phyloP scores from a whole-genome alignment of 2,113 vertebrate species.

The Anguilla japonica region DNA sequence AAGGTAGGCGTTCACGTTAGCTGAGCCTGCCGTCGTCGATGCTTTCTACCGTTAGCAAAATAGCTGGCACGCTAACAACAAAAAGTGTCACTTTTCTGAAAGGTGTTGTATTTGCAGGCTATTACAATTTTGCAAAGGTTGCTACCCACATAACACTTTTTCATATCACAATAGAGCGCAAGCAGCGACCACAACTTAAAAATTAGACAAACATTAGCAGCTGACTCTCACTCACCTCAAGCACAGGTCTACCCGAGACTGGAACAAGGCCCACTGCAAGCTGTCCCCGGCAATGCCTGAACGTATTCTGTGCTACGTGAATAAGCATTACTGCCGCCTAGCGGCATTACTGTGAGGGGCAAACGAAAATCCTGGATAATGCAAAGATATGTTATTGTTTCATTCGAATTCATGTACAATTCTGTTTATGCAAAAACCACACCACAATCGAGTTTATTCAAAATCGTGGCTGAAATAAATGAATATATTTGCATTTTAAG shows the following conservation, averaged over 20 bases:
- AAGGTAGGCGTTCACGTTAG: neutral
- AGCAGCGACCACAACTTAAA: neutral
- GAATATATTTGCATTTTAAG: no score
- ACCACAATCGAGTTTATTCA: no score
- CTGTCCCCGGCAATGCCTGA: slow-evolving; percentile 21
- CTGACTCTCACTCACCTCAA: neutral
- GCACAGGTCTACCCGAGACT: neutral
- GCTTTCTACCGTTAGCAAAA: neutral
- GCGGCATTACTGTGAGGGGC: neutral
- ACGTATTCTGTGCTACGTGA: no score
- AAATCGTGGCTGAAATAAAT: no score
- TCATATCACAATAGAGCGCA: neutral
- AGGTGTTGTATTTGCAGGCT: neutral
- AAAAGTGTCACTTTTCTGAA: neutral
- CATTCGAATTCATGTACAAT: no score
- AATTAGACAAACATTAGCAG: neutral
- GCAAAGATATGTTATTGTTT: no score
- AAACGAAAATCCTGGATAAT: no score
- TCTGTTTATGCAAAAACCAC: no score
- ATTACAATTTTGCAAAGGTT: neutral
- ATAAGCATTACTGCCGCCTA: neutral
- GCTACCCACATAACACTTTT: neutral
- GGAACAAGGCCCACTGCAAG: slow-evolving; percentile 9
- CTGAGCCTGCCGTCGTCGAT: neutral
- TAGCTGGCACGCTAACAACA: neutral